Evolutionary conservation across 2,888 invertebrate genomes (phyloP).

Genomic region (Ochropacha duplaris): DNA sequence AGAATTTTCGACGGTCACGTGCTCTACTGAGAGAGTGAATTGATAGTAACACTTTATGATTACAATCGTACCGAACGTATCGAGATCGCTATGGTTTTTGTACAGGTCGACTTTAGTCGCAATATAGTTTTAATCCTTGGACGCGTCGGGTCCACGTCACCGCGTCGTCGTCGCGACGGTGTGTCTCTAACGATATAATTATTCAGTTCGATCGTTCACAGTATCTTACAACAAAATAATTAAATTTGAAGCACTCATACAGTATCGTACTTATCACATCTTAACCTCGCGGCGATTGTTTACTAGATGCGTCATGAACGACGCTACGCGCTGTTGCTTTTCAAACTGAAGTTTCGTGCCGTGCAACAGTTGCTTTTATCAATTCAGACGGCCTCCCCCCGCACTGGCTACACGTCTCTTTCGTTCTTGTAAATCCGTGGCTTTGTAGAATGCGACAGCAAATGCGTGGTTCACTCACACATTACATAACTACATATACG

Average conservation of each 20-base stretch:
- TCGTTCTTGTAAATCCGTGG: slow-evolving; percentile 43
- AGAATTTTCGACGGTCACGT: slow-evolving; percentile 75
- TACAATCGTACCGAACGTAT: slow-evolving; percentile 50
- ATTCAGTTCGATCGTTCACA: slow-evolving; percentile 44
- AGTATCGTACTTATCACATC: slow-evolving; percentile 71
- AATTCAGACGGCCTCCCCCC: slow-evolving; percentile 71
- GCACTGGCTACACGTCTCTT: slow-evolving; percentile 45
- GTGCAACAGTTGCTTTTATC: slow-evolving; percentile 80
- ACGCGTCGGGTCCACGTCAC: slow-evolving; percentile 75
- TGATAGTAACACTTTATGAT: slow-evolving; percentile 58
- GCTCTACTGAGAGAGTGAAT: slow-evolving; percentile 47
- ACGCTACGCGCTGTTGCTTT: slow-evolving; percentile 58
- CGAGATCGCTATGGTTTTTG: slow-evolving; percentile 63
- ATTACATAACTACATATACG: slow-evolving; percentile 49
- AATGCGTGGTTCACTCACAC: slow-evolving; percentile 39
- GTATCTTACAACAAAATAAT: slow-evolving; percentile 49
- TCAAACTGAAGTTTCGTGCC: slow-evolving; percentile 75
- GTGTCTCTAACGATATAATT: slow-evolving; percentile 41
- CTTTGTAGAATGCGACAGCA: slow-evolving; percentile 57
- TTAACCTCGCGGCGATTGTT: slow-evolving; percentile 62
- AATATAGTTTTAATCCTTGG: slow-evolving; percentile 73
- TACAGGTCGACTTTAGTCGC: slow-evolving; percentile 66
- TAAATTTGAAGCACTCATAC: slow-evolving; percentile 63
- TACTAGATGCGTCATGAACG: slow-evolving; percentile 46
- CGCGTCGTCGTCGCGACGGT: slow-evolving; percentile 45